A percentile compares a stretch with the other conserved stretches of the same genome.
These are phyloP conservation scores for Hydraecia micacea DNA, from an alignment of 2,888 invertebrate species.

Conservation along the genomic window DNA sequence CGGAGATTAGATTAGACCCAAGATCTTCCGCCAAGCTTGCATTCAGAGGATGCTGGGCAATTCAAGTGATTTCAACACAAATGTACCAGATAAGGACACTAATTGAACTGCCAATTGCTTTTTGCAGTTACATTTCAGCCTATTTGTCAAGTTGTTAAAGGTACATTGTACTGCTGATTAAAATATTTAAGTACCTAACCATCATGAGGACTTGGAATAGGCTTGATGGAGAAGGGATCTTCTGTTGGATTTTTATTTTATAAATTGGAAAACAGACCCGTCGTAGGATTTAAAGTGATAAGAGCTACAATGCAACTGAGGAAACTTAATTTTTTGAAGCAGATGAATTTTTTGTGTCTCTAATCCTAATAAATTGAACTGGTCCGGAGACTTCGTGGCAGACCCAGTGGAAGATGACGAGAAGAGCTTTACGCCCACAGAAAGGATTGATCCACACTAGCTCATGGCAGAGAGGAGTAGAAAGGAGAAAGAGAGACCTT, in stretches of 20 bases:
- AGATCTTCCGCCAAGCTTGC: constrained; percentile 49
- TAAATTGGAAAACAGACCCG: neutral
- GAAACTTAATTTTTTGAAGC: neutral
- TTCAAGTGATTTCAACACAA: constrained; percentile 43
- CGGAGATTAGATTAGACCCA: constrained; percentile 62
- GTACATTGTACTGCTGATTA: neutral
- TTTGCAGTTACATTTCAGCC: constrained; percentile 32
- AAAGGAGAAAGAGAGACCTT: neutral
- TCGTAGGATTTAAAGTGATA: neutral
- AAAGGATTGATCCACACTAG: neutral
- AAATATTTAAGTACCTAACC: neutral
- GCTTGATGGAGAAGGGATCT: neutral
- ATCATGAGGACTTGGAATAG: neutral
- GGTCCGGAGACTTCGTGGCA: neutral
- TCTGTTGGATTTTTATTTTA: neutral
- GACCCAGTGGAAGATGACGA: neutral
- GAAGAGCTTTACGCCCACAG: neutral
- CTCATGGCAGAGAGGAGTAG: neutral
- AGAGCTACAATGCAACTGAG: neutral
- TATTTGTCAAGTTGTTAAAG: constrained; percentile 14
- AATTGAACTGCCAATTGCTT: constrained; percentile 45
- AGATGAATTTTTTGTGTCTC: neutral
- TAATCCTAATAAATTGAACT: neutral
- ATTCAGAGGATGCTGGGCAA: constrained; percentile 49
- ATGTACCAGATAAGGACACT: constrained; percentile 41